Evolutionary conservation across 2,113 vertebrate genomes (phyloP).

Genomic region (Nibea coibor): DNA sequence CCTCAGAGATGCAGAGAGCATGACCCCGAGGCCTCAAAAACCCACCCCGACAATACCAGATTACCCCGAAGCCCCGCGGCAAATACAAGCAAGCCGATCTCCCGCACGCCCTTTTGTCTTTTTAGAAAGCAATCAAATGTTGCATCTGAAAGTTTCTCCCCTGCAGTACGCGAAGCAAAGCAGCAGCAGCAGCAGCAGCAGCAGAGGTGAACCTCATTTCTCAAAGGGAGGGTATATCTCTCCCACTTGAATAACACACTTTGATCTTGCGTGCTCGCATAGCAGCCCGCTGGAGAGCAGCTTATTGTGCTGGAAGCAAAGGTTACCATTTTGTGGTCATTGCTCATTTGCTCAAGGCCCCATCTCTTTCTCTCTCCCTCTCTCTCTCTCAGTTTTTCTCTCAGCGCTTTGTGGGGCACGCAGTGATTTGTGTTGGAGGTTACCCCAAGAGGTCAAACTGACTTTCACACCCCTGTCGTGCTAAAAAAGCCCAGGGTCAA

Average conservation of each 20-base stretch:
- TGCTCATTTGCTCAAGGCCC: conserved; percentile 59
- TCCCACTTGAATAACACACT: conserved; percentile 4
- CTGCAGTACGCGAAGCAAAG: not conserved
- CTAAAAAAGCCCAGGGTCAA: conserved; percentile 65
- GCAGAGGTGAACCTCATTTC: conserved; percentile 15
- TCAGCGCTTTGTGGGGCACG: conserved; percentile 42
- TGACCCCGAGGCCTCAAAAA: conserved; percentile 72
- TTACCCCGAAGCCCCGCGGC: conserved; percentile 47
- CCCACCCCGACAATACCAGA: conserved; percentile 58
- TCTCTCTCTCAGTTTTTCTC: conserved; percentile 49
- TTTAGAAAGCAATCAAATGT: conserved; percentile 20
- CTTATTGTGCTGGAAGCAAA: conserved; percentile 57
- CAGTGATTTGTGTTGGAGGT: conserved; percentile 71
- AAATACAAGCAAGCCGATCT: conserved; percentile 48
- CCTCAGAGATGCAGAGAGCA: conserved; percentile 73
- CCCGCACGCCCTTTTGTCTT: conserved; percentile 48
- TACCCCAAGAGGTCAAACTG: conserved; percentile 70
- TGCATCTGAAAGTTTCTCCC: conserved; percentile 20
- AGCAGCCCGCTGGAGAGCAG: conserved; percentile 13
- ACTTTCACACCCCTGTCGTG: conserved; percentile 56
- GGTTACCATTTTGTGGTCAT: conserved; percentile 53
- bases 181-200: not conserved
- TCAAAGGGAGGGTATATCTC: not conserved
- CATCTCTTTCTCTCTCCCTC: conserved; percentile 6
- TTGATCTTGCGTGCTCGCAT: conserved; percentile 19